A percentile compares a stretch with the other conserved stretches of the same genome.
phyloP scores from a whole-genome alignment of 2,797 vertebrate species.

The Anisognathus igniventris region DNA sequence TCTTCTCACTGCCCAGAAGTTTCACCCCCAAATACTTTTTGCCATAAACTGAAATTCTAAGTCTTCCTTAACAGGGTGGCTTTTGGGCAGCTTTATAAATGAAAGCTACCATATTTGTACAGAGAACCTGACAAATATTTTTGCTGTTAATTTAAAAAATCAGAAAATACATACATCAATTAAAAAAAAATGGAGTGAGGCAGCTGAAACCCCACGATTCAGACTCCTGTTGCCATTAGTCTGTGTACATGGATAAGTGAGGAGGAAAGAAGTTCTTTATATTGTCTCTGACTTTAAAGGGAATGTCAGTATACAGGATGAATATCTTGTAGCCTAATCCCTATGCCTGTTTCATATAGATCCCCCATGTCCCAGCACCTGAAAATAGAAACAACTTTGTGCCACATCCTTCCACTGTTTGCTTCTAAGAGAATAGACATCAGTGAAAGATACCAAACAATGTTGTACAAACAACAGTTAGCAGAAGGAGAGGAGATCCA shows the following conservation, averaged over 20 bases:
- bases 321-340: not conserved
- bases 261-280: not conserved
- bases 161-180: not conserved
- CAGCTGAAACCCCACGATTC: not conserved
- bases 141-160: not conserved
- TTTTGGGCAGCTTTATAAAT: not conserved
- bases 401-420: conserved; percentile 15
- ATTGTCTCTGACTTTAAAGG: not conserved
- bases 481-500: no score
- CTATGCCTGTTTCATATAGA: not conserved
- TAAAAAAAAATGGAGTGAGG: not conserved
- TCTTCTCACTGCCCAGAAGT: not conserved
- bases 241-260: not conserved
- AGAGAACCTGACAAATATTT: not conserved
- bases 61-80: not conserved
- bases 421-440: not conserved
- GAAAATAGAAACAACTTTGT: conserved; percentile 46
- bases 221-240: not conserved
- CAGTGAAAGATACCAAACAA: not conserved
- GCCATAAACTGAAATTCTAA: not conserved
- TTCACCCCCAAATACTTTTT: not conserved
- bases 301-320: not conserved
- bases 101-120: not conserved
- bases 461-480: no score
- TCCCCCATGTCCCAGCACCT: not conserved